Evolutionary conservation across 2,888 invertebrate genomes (phyloP), one percentile per base, ranked within the genome.

Genomic region (Heliothis peltigera): DNA sequence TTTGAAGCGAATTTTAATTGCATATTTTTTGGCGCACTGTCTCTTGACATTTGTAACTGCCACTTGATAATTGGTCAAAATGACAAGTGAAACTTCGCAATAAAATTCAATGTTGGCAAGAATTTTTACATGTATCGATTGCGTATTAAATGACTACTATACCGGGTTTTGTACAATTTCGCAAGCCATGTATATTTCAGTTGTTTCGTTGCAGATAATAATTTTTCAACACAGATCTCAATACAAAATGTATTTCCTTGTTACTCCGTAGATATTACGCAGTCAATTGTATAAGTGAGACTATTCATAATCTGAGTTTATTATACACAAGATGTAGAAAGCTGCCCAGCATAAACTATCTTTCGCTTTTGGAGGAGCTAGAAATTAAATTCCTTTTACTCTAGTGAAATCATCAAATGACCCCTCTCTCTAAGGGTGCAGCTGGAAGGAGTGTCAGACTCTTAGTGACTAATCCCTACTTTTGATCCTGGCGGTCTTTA

Each of bases 1-100:
- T 61, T 64, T 43, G 56, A 59, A 63, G 43, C 19, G 1, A 39
- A 52, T 46, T 42, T 69, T 54, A 25, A 44, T 59, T 18, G 39
- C n/a, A 39, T 4, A 39, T 39, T 39, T 35, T 19, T 63, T 35
- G 22, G 43, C 51, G 22, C 35, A 28, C 46, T 56, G 32, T 52
- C 49, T 52, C 32, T 28, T 35, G 2, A 25, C 18, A 15, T 22
- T 8, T 7, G n/a, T 18, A 1, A 8, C 18, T 28, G n/a, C 5
- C 39, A 6, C n/a, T 39, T 39, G 39, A 39, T 39, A 39, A 39
- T n/a, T 39, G 39, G 15, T 39, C 32, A 32, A 32, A 32, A n/a
- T n/a, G 39, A 39, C 39, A 39, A 4, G 39, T 39, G 39, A 39
- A 39, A 39, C 15, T 39, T n/a, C 39, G 39, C 4, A 15, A 39